These are phyloP conservation scores for Ischnus inquisitorius DNA, from an alignment of 2,888 invertebrate genomes.

Conservation along the genomic window DNA sequence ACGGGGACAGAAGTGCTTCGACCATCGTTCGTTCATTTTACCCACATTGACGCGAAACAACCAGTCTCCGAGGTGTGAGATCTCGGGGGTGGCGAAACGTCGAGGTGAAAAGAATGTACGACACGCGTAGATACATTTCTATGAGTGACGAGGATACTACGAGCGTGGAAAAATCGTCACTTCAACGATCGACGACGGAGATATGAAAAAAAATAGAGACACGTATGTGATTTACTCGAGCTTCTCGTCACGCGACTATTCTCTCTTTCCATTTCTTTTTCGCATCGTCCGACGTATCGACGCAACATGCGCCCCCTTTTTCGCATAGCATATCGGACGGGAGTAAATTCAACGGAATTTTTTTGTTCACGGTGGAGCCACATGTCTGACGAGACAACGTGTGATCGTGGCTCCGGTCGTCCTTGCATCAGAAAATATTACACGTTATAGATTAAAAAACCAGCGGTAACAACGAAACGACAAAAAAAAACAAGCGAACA, in stretches of 20 bases:
- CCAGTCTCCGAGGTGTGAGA: constrained; percentile 21
- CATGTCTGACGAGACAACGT: background rate
- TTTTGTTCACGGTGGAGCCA: constrained; percentile 50
- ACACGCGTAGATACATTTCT: constrained; percentile 2
- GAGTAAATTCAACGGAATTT: constrained; percentile 49
- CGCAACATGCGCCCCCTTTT: background rate
- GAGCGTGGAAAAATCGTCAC: constrained; percentile 58
- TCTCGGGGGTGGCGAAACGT: constrained; percentile 27
- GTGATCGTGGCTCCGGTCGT: background rate
- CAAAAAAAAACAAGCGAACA: constrained; percentile 16
- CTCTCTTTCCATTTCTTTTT: constrained; percentile 50
- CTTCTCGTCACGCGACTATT: constrained; percentile 35
- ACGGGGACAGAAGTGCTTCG: background rate
- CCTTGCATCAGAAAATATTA: constrained; percentile 57
- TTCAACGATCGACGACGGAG: constrained; percentile 49
- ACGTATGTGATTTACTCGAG: background rate
- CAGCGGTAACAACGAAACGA: background rate
- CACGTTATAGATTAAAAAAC: constrained; percentile 44
- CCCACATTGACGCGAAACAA: constrained; percentile 35
- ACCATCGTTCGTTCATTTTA: constrained; percentile 28
- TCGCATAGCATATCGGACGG: background rate
- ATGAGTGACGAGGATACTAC: constrained; percentile 15
- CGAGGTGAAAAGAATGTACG: constrained; percentile 34
- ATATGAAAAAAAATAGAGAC: constrained; percentile 17
- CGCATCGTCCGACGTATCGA: constrained; percentile 53